Evolutionary conservation across 2,888 invertebrate species (phyloP), one percentile per base, ranked within the genome.

Genomic region (Artemia sinica): DNA sequence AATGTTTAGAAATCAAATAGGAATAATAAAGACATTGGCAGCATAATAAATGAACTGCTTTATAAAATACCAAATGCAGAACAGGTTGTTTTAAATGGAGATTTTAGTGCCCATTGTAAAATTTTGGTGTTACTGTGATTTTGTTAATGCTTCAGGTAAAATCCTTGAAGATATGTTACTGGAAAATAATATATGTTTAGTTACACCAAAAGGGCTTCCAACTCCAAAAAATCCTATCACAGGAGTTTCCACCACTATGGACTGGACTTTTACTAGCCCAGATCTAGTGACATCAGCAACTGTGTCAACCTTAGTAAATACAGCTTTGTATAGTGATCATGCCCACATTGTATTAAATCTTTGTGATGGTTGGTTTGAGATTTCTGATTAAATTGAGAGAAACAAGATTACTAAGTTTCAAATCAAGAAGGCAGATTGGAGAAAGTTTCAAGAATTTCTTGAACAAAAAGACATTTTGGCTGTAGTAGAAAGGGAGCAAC

Each of bases 361-460:
- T 52, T n/a, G 4, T 52, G 52, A 52, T 52, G 52, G 13, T 52
- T 4, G 1, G 52, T 14, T 14, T n/a, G 52, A n/a, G 52, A 52
- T n/a, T 13, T 52, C n/a, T 52, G 52, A 14, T 52, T 2, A 14
- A 13, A 13, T n/a, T 13, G 52, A 52, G 52, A 13, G 2, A 52
- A 52, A 52, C n/a, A 14, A n/a, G 52, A 52, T 52, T 52, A 52
- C n/a, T 52, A 52, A 52, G 52, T 52, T 52, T 52, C 52, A 52
- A 52, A 52, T 52, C 52, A 52, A 52, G 52, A 52, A 52, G 4
- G 52, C 52, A 52, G 52, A 52, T 52, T 52, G 52, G 52, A 14
- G 13, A n/a, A 52, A 52, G 1, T 52, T 2, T 52, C 52, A 4
- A 2, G 4, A 52, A 52, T 4, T n/a, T 52, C 3, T 52, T 1